phyloP scores from a whole-genome alignment of 2,888 invertebrate species.

The Emmelina monodactyla region DNA sequence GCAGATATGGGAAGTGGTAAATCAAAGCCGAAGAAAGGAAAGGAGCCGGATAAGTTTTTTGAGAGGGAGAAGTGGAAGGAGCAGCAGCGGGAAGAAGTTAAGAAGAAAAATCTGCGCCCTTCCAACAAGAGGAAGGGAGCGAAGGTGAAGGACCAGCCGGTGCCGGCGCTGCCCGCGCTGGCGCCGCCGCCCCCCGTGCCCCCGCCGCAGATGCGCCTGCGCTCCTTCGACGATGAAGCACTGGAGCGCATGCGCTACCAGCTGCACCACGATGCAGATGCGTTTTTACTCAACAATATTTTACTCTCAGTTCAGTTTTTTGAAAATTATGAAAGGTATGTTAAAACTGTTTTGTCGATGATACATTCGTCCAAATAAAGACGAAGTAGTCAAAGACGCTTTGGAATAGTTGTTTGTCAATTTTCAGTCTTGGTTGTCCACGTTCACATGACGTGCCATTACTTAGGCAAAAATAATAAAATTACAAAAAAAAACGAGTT shows the following conservation, averaged over 20 bases:
- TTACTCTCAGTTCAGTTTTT: conserved; percentile 81
- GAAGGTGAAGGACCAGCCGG: conserved; percentile 29
- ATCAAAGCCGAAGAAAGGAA: conserved; percentile 45
- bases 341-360: background rate
- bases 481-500: too few species aligned
- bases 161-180: conserved; percentile 22
- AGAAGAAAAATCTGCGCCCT: conserved; percentile 30
- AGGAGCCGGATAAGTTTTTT: conserved; percentile 50
- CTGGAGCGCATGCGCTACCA: conserved; percentile 66
- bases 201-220: conserved; percentile 32
- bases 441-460: too few species aligned
- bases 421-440: too few species aligned
- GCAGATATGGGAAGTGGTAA: conserved; percentile 47
- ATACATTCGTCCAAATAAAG: too few species aligned
- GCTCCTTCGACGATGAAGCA: conserved; percentile 60
- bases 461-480: too few species aligned
- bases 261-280: conserved; percentile 68
- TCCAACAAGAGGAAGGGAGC: conserved; percentile 28
- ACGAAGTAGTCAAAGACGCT: too few species aligned
- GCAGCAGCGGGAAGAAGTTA: conserved; percentile 34
- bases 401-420: too few species aligned
- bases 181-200: conserved; percentile 19
- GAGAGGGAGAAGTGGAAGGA: conserved; percentile 46
- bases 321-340: conserved; percentile 79
- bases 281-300: conserved; percentile 79